Evolutionary conservation across 2,888 invertebrate species (phyloP), one percentile per base, ranked within the genome.

Genomic region (Carcina quercana): DNA sequence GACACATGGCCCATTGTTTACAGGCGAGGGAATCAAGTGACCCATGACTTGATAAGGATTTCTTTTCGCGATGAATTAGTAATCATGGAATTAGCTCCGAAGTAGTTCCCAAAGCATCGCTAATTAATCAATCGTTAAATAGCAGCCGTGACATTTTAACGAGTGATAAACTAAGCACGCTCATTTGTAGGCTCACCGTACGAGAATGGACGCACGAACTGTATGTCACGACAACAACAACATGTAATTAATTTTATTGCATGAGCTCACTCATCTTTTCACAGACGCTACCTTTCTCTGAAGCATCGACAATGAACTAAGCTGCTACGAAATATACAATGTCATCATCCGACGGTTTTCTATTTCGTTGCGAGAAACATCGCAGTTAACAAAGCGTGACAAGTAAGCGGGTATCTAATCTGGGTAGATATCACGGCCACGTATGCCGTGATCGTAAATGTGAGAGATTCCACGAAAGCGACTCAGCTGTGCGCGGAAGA

Each of bases 381-480:
- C 33, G 37, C 27, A 38, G 43, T 39, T 50, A 63, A 58, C 58
- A 58, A 62, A 54, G 59, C 58, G 55, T 63, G 48, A 45, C 56
- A 39, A 43, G 44, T 52, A 40, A 42, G 44, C 51, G 41, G 35
- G 46, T 44, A 45, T 45, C 36, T 50, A 50, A 55, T 63, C 60
- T 60, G 43, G 43, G 46, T 49, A 40, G 41, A 52, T 53, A 57
- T 55, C 47, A 54, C 52, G 43, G 50, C 37, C 42, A 52, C 42
- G 53, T 53, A 52, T 46, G 52, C 49, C 30, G 15, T 28, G 53
- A 58, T 57, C 45, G 51, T 55, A 50, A 57, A 53, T 54, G 58
- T 59, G 54, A 61, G 59, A 62, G 58, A 64, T 67, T 62, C 55
- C 52, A 59, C 48, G 59, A 66, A 64, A 67, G 59, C 60, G 52